Evolutionary conservation across 2,888 invertebrate genomes (phyloP).

Genomic region (Eupithecia dodoneata): DNA sequence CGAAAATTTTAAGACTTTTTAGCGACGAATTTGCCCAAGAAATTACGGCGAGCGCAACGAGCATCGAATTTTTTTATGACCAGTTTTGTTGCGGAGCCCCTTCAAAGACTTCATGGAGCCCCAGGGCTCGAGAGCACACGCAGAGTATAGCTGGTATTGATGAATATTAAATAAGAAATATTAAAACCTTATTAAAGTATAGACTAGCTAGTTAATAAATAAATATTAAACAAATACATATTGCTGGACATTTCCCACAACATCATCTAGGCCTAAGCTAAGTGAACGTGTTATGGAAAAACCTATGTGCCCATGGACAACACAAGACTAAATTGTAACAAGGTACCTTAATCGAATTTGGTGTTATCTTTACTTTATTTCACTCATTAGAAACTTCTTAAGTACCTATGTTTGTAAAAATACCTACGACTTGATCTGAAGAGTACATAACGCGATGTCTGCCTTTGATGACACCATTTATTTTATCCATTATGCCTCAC

Average conservation of each 20-base stretch:
- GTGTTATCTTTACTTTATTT: not conserved
- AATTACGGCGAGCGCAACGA: too few species aligned
- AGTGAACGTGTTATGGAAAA: not conserved
- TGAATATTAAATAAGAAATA: not conserved
- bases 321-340: not conserved
- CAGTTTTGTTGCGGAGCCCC: too few species aligned
- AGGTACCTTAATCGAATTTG: not conserved
- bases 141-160: too few species aligned
- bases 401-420: not conserved
- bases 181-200: not conserved
- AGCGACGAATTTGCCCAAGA: too few species aligned
- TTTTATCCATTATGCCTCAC: conserved; percentile 7
- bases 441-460: not conserved
- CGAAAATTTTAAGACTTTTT: too few species aligned
- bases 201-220: not conserved
- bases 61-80: too few species aligned
- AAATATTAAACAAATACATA: too few species aligned
- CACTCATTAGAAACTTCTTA: not conserved
- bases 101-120: too few species aligned
- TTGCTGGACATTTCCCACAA: too few species aligned
- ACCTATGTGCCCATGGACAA: not conserved
- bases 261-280: too few species aligned
- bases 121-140: too few species aligned
- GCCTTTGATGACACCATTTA: conserved; percentile 8
- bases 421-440: not conserved